phyloP scores from a whole-genome alignment of 1,140 invertebrate species.

The Cotesia vestalis region DNA sequence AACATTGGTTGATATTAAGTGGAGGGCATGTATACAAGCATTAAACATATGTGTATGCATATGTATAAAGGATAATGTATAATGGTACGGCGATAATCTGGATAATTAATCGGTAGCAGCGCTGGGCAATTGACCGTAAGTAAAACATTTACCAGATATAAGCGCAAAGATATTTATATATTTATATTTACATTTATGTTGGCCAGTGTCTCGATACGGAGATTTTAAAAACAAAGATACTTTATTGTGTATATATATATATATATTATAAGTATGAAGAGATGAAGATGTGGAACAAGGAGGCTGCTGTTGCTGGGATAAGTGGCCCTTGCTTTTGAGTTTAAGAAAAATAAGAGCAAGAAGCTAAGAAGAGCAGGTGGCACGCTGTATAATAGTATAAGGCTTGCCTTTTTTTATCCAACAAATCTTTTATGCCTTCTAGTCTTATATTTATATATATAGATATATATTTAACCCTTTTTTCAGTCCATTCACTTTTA shows the following conservation, averaged over 20 bases:
- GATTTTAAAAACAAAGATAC: no score
- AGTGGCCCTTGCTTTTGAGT: background rate
- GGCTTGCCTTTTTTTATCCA: background rate
- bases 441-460: background rate
- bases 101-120: slow-evolving; percentile 6
- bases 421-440: slow-evolving; percentile 16
- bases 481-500: no score
- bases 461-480: background rate
- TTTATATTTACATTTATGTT: background rate
- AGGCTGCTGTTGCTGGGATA: background rate
- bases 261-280: no score
- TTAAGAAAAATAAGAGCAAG: slow-evolving; percentile 4
- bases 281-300: no score
- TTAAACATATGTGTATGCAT: background rate
- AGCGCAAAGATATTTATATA: no score
- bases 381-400: slow-evolving; percentile 6
- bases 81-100: background rate
- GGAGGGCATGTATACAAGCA: background rate
- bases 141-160: slow-evolving; percentile 4
- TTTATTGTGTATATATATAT: no score
- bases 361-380: slow-evolving; percentile 21
- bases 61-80: background rate
- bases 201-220: background rate
- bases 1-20: no score
- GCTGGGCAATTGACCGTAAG: background rate